phyloP scores from a whole-genome alignment of 2,888 invertebrate genomes.

The Tricholauxania praeusta region DNA sequence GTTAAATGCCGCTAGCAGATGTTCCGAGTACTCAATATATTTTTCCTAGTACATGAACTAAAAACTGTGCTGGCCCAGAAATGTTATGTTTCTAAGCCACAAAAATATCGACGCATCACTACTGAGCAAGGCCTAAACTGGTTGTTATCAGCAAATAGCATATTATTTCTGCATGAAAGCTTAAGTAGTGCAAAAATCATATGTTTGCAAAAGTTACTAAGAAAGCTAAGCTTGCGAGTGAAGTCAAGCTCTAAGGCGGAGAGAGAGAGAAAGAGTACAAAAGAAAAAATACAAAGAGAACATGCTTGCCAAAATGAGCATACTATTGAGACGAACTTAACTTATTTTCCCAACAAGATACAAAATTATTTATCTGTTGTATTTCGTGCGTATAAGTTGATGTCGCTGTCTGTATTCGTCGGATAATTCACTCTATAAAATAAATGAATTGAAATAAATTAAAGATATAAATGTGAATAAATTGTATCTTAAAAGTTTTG shows the following conservation, averaged over 20 bases:
- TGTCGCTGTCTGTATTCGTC: constrained; percentile 17
- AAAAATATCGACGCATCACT: no score
- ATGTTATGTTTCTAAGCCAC: no score
- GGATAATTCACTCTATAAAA: constrained; percentile 16
- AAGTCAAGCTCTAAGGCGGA: constrained; percentile 9
- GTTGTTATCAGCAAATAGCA: no score
- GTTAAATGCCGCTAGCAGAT: no score
- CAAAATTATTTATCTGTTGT: constrained; percentile 50
- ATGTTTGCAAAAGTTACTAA: neutral
- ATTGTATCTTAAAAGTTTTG: constrained; percentile 5
- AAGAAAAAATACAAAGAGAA: neutral
- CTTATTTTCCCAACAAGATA: constrained; percentile 45
- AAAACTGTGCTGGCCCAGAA: no score
- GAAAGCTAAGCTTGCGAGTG: neutral
- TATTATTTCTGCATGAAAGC: no score
- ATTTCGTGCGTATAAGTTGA: constrained; percentile 46
- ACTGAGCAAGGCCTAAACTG: no score
- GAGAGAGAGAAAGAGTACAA: constrained; percentile 21
- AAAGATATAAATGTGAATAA: constrained; percentile 23
- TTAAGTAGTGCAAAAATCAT: no score
- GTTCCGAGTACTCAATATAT: no score
- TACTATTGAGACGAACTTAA: constrained; percentile 44
- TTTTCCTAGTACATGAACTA: no score
- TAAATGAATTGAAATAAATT: constrained; percentile 23
- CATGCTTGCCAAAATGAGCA: constrained; percentile 18